Conservation (phyloP, 2,797 vertebrate species). For the Cyprinella venusta region DNA sequence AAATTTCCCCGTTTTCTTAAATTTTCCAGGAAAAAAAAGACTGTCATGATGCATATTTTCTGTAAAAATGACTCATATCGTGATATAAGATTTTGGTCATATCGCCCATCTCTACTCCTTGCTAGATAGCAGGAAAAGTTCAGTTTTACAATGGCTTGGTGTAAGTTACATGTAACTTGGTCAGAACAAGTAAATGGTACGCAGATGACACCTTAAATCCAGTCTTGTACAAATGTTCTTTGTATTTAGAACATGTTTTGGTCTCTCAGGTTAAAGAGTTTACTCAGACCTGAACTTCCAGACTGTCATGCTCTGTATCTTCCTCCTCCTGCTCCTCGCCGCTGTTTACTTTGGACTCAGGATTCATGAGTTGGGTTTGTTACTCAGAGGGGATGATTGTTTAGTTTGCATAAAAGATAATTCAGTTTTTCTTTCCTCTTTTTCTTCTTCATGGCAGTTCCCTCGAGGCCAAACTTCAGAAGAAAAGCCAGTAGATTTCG, state of each 20-base stretch:
- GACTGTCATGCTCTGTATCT: constrained; percentile 40
- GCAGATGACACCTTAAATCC: background rate
- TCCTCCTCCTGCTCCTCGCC: constrained; percentile 48
- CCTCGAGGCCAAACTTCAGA: constrained; percentile 64
- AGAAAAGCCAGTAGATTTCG: constrained; percentile 74
- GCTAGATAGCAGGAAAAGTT: background rate
- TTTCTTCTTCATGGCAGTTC: constrained; percentile 55
- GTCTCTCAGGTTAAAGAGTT: constrained; percentile 40
- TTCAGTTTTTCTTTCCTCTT: constrained; percentile 53
- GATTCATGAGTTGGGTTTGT: constrained; percentile 50
- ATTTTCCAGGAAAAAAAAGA: no score
- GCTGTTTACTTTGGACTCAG: constrained; percentile 61
- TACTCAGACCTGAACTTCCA: constrained; percentile 44
- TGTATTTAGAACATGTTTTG: background rate
- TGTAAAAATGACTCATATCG: background rate
- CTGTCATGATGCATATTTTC: background rate
- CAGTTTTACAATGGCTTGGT: no score
- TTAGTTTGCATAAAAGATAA: constrained; percentile 57
- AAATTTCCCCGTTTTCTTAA: background rate
- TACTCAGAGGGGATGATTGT: constrained; percentile 57
- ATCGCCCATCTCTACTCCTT: background rate
- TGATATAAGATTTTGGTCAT: background rate
- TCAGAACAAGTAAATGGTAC: background rate
- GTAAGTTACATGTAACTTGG: no score
- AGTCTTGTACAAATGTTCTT: no score